A percentile compares a stretch with the other conserved stretches of the same genome.
Conservation (phyloP, 2,797 vertebrate genomes). For the Platalea minor region DNA sequence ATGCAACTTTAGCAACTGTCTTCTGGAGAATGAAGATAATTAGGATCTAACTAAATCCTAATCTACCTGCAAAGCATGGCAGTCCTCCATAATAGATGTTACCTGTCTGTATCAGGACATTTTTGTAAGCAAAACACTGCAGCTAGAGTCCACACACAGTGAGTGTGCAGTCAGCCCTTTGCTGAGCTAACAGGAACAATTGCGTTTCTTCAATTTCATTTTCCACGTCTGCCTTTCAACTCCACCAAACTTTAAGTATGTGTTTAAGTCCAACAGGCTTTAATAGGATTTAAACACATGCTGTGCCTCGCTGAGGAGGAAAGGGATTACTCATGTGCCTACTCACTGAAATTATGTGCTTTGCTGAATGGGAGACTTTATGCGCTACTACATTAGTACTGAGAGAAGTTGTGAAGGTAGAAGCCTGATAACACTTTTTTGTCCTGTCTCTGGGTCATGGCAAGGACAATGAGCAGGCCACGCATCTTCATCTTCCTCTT, state of each 20-base stretch:
- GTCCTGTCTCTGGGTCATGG: background rate
- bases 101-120: background rate
- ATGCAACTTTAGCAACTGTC: background rate
- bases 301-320: background rate
- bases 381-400: background rate
- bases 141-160: background rate
- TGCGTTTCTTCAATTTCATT: background rate
- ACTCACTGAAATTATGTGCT: background rate
- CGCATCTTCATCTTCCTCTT: background rate
- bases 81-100: background rate
- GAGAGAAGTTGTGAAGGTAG: background rate
- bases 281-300: background rate
- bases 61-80: accelerated
- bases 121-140: background rate
- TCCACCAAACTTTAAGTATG: background rate
- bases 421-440: background rate
- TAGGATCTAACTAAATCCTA: background rate
- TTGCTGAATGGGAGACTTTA: background rate
- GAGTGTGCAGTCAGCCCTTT: accelerated
- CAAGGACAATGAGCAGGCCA: background rate
- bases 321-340: background rate
- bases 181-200: background rate
- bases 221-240: background rate
- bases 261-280: background rate
- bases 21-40: background rate